Percentiles rank a stretch among this genome's conserved stretches.
phyloP scores from a whole-genome alignment of 2,797 vertebrate genomes.

The Microctenopoma stevenorrisi region DNA sequence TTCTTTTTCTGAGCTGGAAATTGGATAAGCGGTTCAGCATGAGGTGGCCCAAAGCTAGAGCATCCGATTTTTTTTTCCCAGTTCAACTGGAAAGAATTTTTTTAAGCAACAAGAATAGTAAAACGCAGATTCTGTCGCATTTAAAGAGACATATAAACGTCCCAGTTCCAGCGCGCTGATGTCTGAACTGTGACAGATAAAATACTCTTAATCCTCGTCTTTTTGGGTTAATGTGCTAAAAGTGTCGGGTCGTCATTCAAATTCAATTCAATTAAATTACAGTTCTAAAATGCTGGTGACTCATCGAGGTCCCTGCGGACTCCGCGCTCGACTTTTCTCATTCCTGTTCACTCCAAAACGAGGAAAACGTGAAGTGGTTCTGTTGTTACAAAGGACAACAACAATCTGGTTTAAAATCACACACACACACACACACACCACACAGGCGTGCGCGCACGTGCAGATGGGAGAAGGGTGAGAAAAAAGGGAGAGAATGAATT shows the following conservation, averaged over 20 bases:
- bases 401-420: constrained; percentile 64
- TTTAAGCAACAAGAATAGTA: background rate
- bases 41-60: constrained; percentile 37
- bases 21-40: constrained; percentile 47
- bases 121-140: background rate
- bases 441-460: constrained; percentile 6
- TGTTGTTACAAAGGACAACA: constrained; percentile 71
- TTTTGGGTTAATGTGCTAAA: background rate
- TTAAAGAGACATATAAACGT: background rate
- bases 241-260: background rate
- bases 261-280: constrained; percentile 17
- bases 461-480: constrained; percentile 32
- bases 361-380: constrained; percentile 67
- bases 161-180: background rate
- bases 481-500: background rate
- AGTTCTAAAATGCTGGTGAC: background rate
- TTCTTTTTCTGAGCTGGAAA: constrained; percentile 44
- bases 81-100: background rate
- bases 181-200: background rate
- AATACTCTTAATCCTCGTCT: background rate
- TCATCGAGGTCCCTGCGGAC: constrained; percentile 27
- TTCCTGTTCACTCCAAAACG: constrained; percentile 60
- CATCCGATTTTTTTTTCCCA: background rate
- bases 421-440: constrained; percentile 28
- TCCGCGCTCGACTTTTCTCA: constrained; percentile 40